Conservation (phyloP, 2,113 vertebrate genomes). For the Barnardius zonarius region DNA sequence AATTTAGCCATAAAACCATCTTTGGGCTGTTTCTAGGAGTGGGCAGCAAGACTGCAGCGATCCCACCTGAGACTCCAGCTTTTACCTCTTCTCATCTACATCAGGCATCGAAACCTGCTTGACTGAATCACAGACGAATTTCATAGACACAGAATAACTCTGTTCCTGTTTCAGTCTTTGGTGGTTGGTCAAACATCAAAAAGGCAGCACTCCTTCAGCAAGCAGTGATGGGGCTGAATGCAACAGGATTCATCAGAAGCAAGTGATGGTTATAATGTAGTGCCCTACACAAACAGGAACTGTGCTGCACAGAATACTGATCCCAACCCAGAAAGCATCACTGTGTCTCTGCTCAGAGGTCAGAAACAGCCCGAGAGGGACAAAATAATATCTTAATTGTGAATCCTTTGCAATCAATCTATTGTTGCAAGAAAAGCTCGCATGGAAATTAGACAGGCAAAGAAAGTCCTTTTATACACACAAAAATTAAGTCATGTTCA, state of each 20-base stretch:
- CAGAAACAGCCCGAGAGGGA: not conserved
- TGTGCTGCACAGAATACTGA: not conserved
- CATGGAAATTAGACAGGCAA: not conserved
- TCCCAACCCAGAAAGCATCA: not conserved
- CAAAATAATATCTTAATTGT: slow-evolving; percentile 27
- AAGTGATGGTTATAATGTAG: not conserved
- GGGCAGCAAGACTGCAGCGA: not conserved
- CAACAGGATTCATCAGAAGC: not conserved
- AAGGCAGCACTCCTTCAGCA: not conserved
- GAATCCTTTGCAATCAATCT: not conserved
- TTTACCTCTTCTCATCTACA: not conserved
- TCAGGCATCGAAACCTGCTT: not conserved
- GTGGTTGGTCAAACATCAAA: not conserved
- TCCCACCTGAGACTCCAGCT: not conserved
- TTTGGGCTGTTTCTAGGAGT: not conserved
- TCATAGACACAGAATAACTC: not conserved
- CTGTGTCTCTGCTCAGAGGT: not conserved
- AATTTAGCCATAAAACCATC: not conserved
- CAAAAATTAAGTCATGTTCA: not conserved
- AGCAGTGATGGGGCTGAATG: not conserved
- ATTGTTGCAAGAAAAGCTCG: not conserved
- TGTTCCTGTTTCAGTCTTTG: not conserved
- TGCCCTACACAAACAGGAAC: not conserved
- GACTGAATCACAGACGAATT: not conserved
- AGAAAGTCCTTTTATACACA: not conserved